Base-by-base conservation (phyloP, 2,113 vertebrate genomes). In the Varanus salvator region DNA sequence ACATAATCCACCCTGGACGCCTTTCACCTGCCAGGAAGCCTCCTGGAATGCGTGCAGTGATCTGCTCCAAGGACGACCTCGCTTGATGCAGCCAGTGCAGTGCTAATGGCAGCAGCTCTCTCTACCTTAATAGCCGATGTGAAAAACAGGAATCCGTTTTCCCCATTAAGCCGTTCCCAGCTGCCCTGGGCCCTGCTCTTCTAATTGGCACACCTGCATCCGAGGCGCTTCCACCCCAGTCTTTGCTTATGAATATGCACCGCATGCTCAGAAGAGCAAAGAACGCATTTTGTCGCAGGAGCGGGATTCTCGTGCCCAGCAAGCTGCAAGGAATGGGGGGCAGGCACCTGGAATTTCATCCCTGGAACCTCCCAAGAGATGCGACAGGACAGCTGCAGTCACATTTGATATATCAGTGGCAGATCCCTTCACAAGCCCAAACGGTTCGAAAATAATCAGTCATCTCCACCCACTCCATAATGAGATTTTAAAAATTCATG, bases 401-500 rank as follows among this genome's bases (percentile, higher is more conserved):
- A 50, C 17, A 1, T 71, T 48, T 72, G 84, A 21, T 72, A 8
- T 11, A 84, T 84, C 11, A 44, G 21, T 14, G n/a, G 81, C 60
- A 66, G n/a, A 27, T 71, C 4, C 68, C 9, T 72, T 5, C 29
- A 5, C 27, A n/a, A 69, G 66, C 68, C 44, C 84, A 72, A n/a
- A 29, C 27, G 23, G 68, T 71, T 71, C 14, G 21, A 29, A 72
- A 72, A 34, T 31, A 48, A 52, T 27, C 48, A 12, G 23, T 84
- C 34, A 11, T 29, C 64, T 44, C 68, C 29, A 50, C 29, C 44
- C 38, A 48, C 48, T 71, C 48, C 29, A n/a, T 72, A 85, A 85
- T 85, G 84, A 85, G 84, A 52, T 52, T 85, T 85, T 85, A 72
- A 85, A 85, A 85, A 85, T 72, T 85, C 7, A 72, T 72, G 23